Base-by-base conservation (phyloP, 2,113 vertebrate species). In the Bujurquina vittata region DNA sequence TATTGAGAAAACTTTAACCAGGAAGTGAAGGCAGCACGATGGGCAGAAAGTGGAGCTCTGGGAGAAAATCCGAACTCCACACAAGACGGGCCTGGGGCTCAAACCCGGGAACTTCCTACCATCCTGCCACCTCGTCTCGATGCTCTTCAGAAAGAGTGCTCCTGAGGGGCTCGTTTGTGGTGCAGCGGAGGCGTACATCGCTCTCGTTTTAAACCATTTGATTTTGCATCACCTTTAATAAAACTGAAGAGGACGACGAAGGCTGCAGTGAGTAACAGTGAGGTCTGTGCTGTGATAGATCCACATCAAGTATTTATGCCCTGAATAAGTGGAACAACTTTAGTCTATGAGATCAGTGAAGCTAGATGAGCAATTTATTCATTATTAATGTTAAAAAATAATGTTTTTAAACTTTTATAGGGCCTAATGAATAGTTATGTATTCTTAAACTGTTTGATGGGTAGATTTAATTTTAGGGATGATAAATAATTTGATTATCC, bases 21-120 rank as follows among this genome's bases (percentile, higher is more conserved):
- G 35, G 2, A 37, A 10, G 9, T 9, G 35, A 37, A 6, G 35
- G 35, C 35, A 37, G 35, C 35, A 43, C 3, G 11, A 11, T 43
- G 40, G 40, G n/a, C 31, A 33, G 31, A 33, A 33, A 33, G 31
- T 33, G 31, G 31, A 33, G 31, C 31, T 33, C 31, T 33, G 31
- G 31, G 31, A 33, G 40, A 43, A 12, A 43, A 43, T 10, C 10
- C 3, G 0, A 0, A 46, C 40, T 46, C 37, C 22, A 0, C 23
- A 49, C 40, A 69, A n/a, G 40, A 10, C 0, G 15, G 63, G 46
- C 40, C 62, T 7, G 4, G 37, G 8, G 1, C 29, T 69, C 65
- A 49, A 0, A 20, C 65, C 23, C 65, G 20, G 43, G 65, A 26
- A 23, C 23, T 17, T 52, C 5, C 9, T 20, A 52, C 15, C 65